Percentiles rank a stretch among this genome's conserved stretches.
Evolutionary conservation across 1,140 invertebrate genomes (phyloP).

Genomic region (Drosophila azteca): DNA sequence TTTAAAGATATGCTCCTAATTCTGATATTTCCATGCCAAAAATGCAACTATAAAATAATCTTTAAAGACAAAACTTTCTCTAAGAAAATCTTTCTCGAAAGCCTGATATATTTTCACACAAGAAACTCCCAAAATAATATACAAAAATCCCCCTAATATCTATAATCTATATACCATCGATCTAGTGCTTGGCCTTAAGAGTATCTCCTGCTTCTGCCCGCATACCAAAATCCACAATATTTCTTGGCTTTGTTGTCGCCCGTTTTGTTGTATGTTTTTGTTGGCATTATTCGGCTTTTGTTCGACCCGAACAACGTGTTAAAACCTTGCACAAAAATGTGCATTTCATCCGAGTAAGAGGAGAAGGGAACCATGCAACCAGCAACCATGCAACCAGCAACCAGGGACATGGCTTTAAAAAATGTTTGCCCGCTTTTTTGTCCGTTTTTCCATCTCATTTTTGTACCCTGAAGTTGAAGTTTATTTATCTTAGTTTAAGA

Average conservation of each 20-base stretch:
- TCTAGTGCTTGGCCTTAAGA: too few species aligned
- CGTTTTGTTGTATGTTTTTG: slow-evolving; percentile 24
- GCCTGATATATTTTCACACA: too few species aligned
- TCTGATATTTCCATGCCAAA: too few species aligned
- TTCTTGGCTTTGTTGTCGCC: slow-evolving; percentile 6
- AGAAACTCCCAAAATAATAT: too few species aligned
- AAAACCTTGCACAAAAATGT: slow-evolving; percentile 69
- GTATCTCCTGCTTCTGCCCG: too few species aligned
- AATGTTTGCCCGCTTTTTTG: slow-evolving; percentile 13
- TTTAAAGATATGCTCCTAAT: too few species aligned
- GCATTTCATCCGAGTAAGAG: slow-evolving; percentile 50
- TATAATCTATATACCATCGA: too few species aligned
- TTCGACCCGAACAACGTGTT: slow-evolving; percentile 63
- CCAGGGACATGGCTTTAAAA: slow-evolving; percentile 44
- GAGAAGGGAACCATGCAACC: background rate
- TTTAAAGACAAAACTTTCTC: too few species aligned
- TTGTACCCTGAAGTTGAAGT: slow-evolving; percentile 56
- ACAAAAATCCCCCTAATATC: too few species aligned
- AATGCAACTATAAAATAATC: too few species aligned
- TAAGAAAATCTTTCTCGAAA: too few species aligned
- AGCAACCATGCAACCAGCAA: too few species aligned
- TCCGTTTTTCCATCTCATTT: background rate
- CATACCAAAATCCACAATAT: slow-evolving; percentile 9
- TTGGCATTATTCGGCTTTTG: slow-evolving; percentile 41
- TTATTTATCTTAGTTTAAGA: slow-evolving; percentile 80